These are phyloP conservation scores for Megaleporinus macrocephalus DNA, from an alignment of 2,113 vertebrate genomes.

Conservation along the genomic window DNA sequence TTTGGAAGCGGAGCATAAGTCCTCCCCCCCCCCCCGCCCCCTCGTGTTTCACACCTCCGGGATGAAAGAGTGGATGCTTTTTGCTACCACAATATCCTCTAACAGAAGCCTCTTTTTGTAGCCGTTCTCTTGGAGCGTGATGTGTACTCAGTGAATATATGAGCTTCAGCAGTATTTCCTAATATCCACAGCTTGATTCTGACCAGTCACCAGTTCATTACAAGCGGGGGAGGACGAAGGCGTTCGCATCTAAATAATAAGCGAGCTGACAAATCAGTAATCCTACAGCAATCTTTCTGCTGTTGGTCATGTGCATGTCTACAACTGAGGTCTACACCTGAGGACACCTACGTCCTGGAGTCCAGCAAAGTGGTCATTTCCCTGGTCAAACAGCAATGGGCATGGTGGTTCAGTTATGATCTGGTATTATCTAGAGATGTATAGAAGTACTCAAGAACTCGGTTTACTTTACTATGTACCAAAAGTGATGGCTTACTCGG, in stretches of 20 bases:
- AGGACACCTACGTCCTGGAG: no score
- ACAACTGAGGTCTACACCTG: no score
- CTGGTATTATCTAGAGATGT: no score
- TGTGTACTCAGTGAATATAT: background rate
- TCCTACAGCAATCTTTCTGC: background rate
- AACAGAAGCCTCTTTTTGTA: background rate
- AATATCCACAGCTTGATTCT: background rate
- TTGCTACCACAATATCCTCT: background rate
- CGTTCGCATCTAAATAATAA: background rate
- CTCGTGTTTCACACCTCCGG: background rate
- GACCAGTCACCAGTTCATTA: background rate
- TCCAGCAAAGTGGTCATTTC: background rate
- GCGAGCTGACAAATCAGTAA: background rate
- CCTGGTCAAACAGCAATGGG: no score
- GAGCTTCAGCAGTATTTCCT: background rate
- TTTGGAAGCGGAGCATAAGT: background rate
- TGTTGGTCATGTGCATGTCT: background rate
- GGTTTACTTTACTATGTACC: no score
- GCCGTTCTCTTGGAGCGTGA: background rate
- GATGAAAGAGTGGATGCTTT: background rate
- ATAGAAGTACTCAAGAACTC: no score
- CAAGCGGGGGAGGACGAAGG: background rate
- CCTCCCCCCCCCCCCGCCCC: background rate
- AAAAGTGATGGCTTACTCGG: no score
- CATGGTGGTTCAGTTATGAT: no score